phyloP scores from a whole-genome alignment of 2,797 vertebrate genomes.

The Phoebastria nigripes region DNA sequence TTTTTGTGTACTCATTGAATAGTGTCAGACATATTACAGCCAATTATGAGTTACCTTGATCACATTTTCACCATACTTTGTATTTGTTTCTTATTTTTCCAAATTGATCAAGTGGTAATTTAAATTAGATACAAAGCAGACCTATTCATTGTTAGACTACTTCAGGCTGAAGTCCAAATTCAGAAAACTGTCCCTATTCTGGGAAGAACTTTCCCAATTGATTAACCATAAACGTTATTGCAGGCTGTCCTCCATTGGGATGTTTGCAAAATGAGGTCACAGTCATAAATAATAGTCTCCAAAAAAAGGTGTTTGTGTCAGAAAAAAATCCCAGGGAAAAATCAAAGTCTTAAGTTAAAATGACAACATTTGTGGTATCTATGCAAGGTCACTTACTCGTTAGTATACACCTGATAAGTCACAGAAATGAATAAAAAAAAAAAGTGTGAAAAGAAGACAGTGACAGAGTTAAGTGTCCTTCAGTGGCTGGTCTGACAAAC shows the following conservation, averaged over 20 bases:
- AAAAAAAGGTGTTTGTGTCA: background rate
- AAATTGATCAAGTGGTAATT: background rate
- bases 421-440: background rate
- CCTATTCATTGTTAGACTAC: fast-evolving
- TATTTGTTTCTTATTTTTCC: background rate
- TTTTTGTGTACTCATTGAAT: background rate
- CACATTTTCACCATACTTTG: background rate
- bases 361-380: background rate
- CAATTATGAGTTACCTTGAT: background rate
- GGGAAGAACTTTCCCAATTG: background rate
- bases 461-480: background rate
- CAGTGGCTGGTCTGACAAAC: background rate
- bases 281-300: background rate
- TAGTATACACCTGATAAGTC: background rate
- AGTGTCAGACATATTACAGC: background rate
- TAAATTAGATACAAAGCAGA: background rate
- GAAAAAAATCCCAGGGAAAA: background rate
- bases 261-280: background rate
- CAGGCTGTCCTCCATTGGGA: background rate
- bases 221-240: background rate
- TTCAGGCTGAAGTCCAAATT: background rate
- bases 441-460: background rate
- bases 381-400: background rate
- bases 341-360: background rate
- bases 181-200: background rate